Base-by-base conservation (phyloP, 2,797 vertebrate species). In the Spinus olivaceus region DNA sequence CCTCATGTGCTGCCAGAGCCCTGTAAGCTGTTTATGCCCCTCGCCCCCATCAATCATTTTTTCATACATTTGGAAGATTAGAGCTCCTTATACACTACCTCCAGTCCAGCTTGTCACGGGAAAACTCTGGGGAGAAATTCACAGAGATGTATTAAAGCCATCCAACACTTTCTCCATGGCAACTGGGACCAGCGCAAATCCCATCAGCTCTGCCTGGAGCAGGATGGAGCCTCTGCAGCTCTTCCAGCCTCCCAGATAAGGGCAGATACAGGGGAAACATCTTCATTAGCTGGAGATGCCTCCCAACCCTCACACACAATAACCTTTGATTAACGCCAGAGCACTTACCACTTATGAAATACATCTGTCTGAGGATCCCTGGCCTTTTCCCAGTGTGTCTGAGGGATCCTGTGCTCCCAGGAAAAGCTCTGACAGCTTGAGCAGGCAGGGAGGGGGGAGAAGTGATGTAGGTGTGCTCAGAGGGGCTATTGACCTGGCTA, bases 141-240 rank as follows among this genome's bases (percentile, higher is more conserved):
- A 71, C 92, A 22, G 94, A 96, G 97, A 97, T 97, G 96, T 92
- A 94, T 92, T 88, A 92, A 96, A 97, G 90, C 83, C 93, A 92
- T 97, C 96, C 74, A 73, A 60, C 91, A 94, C 90, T 95, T 97
- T 98, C 97, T 98, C 98, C 98, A 98, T 98, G 97, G 98, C 97
- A 98, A 98, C 96, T 50, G 94, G 91, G 96, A 90, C 80, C 78
- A 56, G 87, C 66, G 51, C 96, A 91, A 97, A 95, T 96, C 97
- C 97, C 86, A 83, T 95, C 84, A 92, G 94, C 72, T 56, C 61
- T 12, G 81, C 92, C 94, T 91, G 73, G 41, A 79, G 92, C 74
- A 27, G 84, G 91, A 89, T 21, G 86, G n/a, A 94, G 70, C 93
- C 76, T 78, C 86, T 66, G 35, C 37, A 22, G 92, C 57, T 77